These are phyloP conservation scores for Abscondita cerata DNA, from an alignment of 2,888 invertebrate species.

Conservation along the genomic window DNA sequence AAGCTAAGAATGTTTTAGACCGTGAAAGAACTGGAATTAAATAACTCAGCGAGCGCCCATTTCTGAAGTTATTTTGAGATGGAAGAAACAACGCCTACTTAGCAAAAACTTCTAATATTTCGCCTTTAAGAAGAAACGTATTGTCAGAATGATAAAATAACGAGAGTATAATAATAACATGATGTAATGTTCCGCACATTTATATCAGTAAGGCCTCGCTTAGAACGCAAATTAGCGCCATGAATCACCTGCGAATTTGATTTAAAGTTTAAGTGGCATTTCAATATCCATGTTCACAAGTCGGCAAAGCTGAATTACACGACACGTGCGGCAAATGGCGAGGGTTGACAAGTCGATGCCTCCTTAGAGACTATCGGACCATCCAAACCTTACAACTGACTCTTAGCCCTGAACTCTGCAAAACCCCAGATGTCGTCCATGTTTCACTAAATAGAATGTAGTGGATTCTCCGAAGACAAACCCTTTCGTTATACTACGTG, in stretches of 20 bases:
- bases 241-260: slow-evolving; percentile 54
- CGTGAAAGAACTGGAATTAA: too few relatives aligned
- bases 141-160: slow-evolving; percentile 2
- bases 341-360: slow-evolving; percentile 50
- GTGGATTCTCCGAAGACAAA: slow-evolving; percentile 16
- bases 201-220: slow-evolving; percentile 52
- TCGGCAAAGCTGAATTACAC: slow-evolving; percentile 47
- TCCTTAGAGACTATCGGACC: slow-evolving; percentile 43
- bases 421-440: slow-evolving; percentile 19
- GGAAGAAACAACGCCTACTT: too few relatives aligned
- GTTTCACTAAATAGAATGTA: slow-evolving; percentile 16
- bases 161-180: slow-evolving; percentile 17
- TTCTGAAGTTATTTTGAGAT: too few relatives aligned
- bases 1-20: too few relatives aligned
- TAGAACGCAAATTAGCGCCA: slow-evolving; percentile 45
- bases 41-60: too few relatives aligned
- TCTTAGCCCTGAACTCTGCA: slow-evolving; percentile 22
- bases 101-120: too few relatives aligned
- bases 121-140: too few relatives aligned
- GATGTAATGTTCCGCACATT: slow-evolving; percentile 40
- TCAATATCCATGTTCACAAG: slow-evolving; percentile 55
- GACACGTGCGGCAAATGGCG: slow-evolving; percentile 50
- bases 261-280: slow-evolving; percentile 55
- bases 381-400: slow-evolving; percentile 20
- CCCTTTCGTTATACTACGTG: neutral